Conservation (phyloP, 2,113 vertebrate genomes). For the Elanus axillaris region DNA sequence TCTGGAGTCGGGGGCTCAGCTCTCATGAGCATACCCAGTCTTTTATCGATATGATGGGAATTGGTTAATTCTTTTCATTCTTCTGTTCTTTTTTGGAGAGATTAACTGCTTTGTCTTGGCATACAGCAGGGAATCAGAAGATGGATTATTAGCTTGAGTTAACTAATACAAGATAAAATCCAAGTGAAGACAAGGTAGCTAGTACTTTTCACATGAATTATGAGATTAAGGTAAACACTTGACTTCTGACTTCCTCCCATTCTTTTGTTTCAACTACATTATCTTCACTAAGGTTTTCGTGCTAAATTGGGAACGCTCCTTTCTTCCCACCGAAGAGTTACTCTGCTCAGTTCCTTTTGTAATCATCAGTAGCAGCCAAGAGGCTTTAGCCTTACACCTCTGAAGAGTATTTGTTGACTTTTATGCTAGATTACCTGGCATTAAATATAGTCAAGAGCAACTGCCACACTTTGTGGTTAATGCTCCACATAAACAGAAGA, state of each 20-base stretch:
- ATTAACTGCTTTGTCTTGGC: not conserved
- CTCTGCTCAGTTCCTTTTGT: not conserved
- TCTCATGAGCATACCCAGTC: not conserved
- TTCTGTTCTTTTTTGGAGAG: not conserved
- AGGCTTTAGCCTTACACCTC: not conserved
- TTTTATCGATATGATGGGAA: not conserved
- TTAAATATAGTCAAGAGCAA: not conserved
- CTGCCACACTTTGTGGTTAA: not conserved
- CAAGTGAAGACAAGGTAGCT: not conserved
- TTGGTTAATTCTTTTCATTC: not conserved
- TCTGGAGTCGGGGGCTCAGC: not conserved
- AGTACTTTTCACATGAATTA: not conserved
- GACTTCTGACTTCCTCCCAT: not conserved
- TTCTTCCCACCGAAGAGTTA: not conserved
- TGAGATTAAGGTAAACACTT: conserved; percentile 7
- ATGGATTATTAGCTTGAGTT: not conserved
- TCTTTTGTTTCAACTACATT: not conserved
- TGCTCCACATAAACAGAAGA: not conserved
- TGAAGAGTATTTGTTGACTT: not conserved
- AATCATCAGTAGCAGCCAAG: not conserved
- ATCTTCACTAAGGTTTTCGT: not conserved
- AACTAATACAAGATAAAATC: conserved; percentile 8
- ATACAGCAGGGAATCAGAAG: not conserved
- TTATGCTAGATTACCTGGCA: not conserved
- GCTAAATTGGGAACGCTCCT: not conserved